phyloP scores from a whole-genome alignment of 2,113 vertebrate genomes.

The Pluvialis apricaria region DNA sequence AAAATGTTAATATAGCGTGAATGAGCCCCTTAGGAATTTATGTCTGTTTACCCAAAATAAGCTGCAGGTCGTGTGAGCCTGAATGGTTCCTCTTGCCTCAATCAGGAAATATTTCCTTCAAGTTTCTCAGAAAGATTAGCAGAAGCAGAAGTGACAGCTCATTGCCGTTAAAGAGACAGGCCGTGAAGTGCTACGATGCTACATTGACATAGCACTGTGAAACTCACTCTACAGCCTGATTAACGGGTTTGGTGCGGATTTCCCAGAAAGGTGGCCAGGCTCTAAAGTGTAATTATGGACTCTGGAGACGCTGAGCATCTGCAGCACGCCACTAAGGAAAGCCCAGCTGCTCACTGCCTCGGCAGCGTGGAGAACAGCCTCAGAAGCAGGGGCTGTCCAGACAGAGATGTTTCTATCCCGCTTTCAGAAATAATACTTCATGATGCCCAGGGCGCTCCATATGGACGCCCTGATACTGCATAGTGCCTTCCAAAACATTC shows the following conservation, averaged over 20 bases:
- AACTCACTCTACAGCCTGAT: too few species aligned
- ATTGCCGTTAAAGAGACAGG: neutral
- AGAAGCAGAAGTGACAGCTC: neutral
- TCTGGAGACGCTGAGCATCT: neutral
- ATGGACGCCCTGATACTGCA: neutral
- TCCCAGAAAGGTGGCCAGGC: neutral
- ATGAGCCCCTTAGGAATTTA: neutral
- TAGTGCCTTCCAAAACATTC: rapidly evolving
- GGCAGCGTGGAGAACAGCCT: neutral
- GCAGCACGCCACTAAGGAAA: neutral
- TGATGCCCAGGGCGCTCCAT: neutral
- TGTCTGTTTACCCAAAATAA: neutral
- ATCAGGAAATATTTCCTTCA: neutral
- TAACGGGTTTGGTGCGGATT: neutral
- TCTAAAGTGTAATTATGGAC: neutral
- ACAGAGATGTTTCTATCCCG: neutral
- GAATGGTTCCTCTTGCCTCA: neutral
- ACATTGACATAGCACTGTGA: neutral
- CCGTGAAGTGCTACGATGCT: neutral
- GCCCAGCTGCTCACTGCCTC: rapidly evolving
- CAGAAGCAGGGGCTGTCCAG: neutral
- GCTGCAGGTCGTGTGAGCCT: neutral
- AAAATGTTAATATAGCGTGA: neutral
- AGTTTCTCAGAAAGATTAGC: neutral
- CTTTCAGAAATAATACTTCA: neutral